A percentile compares a stretch with the other conserved stretches of the same genome.
These are phyloP conservation scores for Diglossa cyanea DNA, from an alignment of 2,797 vertebrate genomes.

Conservation along the genomic window DNA sequence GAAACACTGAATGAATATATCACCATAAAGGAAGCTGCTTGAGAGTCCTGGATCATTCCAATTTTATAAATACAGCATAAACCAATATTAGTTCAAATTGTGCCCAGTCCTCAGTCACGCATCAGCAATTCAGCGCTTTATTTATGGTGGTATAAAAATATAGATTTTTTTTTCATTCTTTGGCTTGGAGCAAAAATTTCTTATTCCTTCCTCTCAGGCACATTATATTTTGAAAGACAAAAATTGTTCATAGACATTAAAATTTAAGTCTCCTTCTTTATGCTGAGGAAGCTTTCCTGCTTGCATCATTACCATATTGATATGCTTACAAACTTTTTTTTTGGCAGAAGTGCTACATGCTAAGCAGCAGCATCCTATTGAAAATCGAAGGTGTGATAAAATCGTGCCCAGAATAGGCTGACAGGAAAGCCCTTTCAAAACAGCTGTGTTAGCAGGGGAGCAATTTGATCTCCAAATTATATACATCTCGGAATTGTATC, in stretches of 20 bases:
- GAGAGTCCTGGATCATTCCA: neutral
- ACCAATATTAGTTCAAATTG: neutral
- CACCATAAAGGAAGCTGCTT: neutral
- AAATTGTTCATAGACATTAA: neutral
- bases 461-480: neutral
- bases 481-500: neutral
- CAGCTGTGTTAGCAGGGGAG: neutral
- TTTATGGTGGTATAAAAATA: neutral
- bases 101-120: neutral
- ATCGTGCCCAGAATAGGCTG: neutral
- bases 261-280: neutral
- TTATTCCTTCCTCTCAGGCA: neutral
- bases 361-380: neutral
- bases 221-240: neutral
- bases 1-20: neutral
- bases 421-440: conserved; percentile 31
- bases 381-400: conserved; percentile 5
- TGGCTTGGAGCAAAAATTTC: neutral
- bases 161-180: neutral
- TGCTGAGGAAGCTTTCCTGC: conserved; percentile 11
- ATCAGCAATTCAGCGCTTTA: neutral
- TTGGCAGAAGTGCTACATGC: neutral
- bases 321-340: neutral
- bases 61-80: neutral
- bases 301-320: neutral